Evolutionary conservation across 35 echinoderm and acorn worm species (phyloP), one percentile per base, ranked within the genome.

Genomic region (Ophioderma brevispina): DNA sequence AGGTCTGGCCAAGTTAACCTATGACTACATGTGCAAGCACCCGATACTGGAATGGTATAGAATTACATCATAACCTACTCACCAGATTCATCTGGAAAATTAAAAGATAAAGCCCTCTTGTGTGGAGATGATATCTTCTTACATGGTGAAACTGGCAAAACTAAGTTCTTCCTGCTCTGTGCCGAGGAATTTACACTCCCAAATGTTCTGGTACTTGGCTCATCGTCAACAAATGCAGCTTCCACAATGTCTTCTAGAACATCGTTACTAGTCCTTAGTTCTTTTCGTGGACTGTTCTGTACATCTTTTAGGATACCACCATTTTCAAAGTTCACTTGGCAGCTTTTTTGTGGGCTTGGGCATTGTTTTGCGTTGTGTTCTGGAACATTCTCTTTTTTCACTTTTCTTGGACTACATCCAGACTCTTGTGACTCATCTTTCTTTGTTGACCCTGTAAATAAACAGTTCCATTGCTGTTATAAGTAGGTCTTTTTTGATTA

Each of bases 381-480:
- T 31, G 83, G 83, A 63, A 85, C 32, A 34, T 85, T 85, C 36
- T 85, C 83, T 35, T 85, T 85, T 32, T 85, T 85, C 50, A 85
- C 70, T 55, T 85, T 85, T 38, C 83, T 31, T 21, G 83, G 83
- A 64, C 83, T 85, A 36, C 83, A 85, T 34, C 32, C 35, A 0
- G 55, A 64, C 32, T 64, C 31, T 35, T 31, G 32, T 31, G 33
- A 55, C 32, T 63, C 43, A 64, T 85, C 55, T 35, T 70, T 85
- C n/a, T n/a, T n/a, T 70, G 83, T 34, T 64, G 83, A 75, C 25
- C 35, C 52, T 63, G 52, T 39, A 42, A 10, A 0, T 21, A 49
- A 33, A 25, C 0, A 83, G 13, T 32, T 43, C 23, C 33, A 83
- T 32, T 46, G 38, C 33, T 21, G 35, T 79, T 33, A 79, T 36